A percentile compares a stretch with the other conserved stretches of the same genome.
Evolutionary conservation across 2,888 invertebrate species (phyloP).

Genomic region (Lycia hirtaria): DNA sequence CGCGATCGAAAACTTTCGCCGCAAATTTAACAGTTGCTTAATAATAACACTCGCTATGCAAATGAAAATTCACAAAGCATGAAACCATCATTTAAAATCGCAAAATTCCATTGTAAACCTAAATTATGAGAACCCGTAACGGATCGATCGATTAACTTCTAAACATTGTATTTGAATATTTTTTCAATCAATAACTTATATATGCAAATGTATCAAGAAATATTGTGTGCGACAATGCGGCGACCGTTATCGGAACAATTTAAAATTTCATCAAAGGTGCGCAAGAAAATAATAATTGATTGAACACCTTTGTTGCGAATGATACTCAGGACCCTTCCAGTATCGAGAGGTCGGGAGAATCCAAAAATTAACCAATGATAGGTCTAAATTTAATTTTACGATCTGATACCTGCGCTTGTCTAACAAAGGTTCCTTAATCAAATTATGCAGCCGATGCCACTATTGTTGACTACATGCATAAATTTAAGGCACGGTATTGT

Average conservation of each 20-base stretch:
- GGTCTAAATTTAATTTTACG: slow-evolving; percentile 84
- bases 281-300: slow-evolving; percentile 82
- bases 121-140: slow-evolving; percentile 78
- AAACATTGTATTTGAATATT: slow-evolving; percentile 81
- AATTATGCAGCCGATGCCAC: slow-evolving; percentile 83
- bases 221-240: slow-evolving; percentile 69
- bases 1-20: slow-evolving; percentile 55
- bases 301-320: slow-evolving; percentile 76
- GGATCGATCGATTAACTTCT: slow-evolving; percentile 75
- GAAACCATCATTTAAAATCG: slow-evolving; percentile 67
- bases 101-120: slow-evolving; percentile 58
- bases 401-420: slow-evolving; percentile 78
- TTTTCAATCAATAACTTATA: slow-evolving; percentile 84
- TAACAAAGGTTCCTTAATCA: slow-evolving; percentile 82
- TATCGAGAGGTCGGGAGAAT: slow-evolving; percentile 74
- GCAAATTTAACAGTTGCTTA: slow-evolving; percentile 28
- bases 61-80: slow-evolving; percentile 54
- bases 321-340: slow-evolving; percentile 70
- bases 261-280: slow-evolving; percentile 82
- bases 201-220: slow-evolving; percentile 77
- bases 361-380: slow-evolving; percentile 84
- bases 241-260: slow-evolving; percentile 83
- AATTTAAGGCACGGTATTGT: slow-evolving; percentile 79
- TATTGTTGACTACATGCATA: slow-evolving; percentile 81
- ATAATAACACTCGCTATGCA: slow-evolving; percentile 50